phyloP scores from a whole-genome alignment of 1,140 invertebrate genomes.

The Drosophila persimilis region DNA sequence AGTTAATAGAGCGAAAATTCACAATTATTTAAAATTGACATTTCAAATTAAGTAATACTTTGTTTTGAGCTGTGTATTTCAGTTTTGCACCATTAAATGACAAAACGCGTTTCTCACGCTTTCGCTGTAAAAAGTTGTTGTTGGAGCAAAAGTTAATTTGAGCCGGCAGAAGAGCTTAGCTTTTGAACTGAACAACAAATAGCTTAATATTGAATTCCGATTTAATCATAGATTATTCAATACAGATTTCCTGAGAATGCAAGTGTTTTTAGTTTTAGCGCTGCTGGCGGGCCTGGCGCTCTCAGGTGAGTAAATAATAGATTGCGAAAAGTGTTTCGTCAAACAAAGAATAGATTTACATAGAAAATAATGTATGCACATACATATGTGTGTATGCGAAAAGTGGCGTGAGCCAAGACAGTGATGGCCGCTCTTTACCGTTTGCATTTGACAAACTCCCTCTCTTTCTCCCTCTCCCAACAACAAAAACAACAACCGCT shows the following conservation, averaged over 20 bases:
- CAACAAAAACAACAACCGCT: not conserved
- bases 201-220: not conserved
- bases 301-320: conserved; percentile 50
- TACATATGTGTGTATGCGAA: conserved; percentile 15
- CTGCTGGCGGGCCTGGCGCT: conserved; percentile 53
- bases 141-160: not conserved
- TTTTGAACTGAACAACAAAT: conserved; percentile 2
- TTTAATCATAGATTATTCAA: not conserved
- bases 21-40: too few relatives aligned
- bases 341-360: conserved; percentile 34
- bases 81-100: too few relatives aligned
- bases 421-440: conserved; percentile 62
- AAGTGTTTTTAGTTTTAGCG: conserved; percentile 46
- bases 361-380: conserved; percentile 3
- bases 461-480: conserved; percentile 8
- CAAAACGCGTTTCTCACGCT: not conserved
- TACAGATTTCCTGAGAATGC: conserved; percentile 36
- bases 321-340: conserved; percentile 6
- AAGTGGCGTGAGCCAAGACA: conserved; percentile 27
- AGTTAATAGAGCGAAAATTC: too few relatives aligned
- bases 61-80: too few relatives aligned
- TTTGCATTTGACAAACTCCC: conserved; percentile 22
- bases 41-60: too few relatives aligned
- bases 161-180: conserved; percentile 38
- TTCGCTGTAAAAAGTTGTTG: conserved; percentile 11